Evolutionary conservation across 2,888 invertebrate genomes (phyloP).

Genomic region (Rotaria sp.): DNA sequence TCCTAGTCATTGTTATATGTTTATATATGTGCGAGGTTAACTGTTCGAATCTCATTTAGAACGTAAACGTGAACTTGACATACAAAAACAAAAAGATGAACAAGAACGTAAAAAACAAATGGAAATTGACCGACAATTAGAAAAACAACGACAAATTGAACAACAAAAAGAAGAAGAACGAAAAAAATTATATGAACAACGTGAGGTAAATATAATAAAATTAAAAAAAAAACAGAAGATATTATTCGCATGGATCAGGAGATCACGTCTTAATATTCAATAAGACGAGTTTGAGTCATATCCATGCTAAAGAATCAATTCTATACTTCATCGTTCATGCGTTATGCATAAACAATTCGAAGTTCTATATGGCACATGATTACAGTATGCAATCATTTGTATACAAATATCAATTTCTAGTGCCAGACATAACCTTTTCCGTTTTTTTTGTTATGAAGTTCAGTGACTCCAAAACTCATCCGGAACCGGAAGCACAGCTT

Average conservation of each 20-base stretch:
- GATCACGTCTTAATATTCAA: conserved; percentile 21
- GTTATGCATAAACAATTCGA: not conserved
- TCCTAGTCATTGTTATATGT: not conserved
- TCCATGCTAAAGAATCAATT: not conserved
- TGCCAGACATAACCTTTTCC: not conserved
- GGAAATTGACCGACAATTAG: conserved; percentile 73
- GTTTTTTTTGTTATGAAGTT: not conserved
- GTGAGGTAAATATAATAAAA: conserved; percentile 53
- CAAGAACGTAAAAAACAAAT: conserved; percentile 82
- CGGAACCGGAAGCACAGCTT: no score
- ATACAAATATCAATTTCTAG: no score
- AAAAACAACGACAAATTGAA: conserved; percentile 56
- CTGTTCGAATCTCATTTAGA: conserved; percentile 22
- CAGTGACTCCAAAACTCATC: no score
- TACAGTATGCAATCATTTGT: not conserved
- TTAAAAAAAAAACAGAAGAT: not conserved
- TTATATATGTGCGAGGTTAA: not conserved
- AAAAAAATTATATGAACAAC: conserved; percentile 69
- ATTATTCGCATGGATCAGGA: conserved; percentile 8
- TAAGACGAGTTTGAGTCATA: conserved; percentile 23
- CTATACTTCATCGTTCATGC: not conserved
- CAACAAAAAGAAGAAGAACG: conserved; percentile 66
- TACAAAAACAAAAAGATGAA: conserved; percentile 65
- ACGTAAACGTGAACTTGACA: conserved; percentile 45
- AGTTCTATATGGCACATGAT: not conserved